Base-by-base conservation (phyloP, 2,797 vertebrate genomes). In the Bradypodion ventrale region DNA sequence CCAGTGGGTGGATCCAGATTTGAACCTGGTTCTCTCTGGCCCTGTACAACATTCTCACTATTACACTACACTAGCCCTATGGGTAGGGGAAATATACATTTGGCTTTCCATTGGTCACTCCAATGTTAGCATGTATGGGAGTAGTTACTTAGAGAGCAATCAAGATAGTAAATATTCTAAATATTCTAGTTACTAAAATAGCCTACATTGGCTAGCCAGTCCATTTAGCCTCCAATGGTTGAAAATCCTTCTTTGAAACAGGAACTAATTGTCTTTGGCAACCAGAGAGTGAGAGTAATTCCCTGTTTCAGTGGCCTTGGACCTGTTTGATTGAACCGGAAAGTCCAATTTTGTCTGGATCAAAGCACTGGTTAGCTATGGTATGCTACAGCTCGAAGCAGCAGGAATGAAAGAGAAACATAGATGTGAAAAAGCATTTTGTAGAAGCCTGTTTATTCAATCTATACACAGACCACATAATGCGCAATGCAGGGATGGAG, bases 191-290 rank as follows among this genome's bases (percentile, higher is more conserved):
- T 35, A 60, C 52, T 21, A 7, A 25, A 75, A 66, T 49, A 25
- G 12, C 25, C n/a, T 65, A 19, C 21, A 75, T 3, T 74, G 62
- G 35, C n/a, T 49, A 74, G n/a, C 21, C 60, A 56, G 52, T 56
- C 52, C 16, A 74, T 4, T 3, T 37, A 46, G 42, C 27, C 7
- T 56, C 37, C 40, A 2, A 35, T n/a, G 27, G 35, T 27, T 60
- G 23, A 29, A 52, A 70, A 32, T 62, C n/a, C n/a, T 60, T 70
- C 65, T 25, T 83, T 37, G 44, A 70, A 77, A 52, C 37, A 44
- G n/a, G 52, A 77, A 32, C 40, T 77, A 70, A 83, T 77, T 70
- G 74, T 70, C 52, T 83, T 59, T 83, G 52, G 65, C 65, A 7
- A 40, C 49, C 49, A 77, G 75, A 60, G 46, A 69, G 65, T n/a